Evolutionary conservation across 2,888 invertebrate genomes (phyloP).

Genomic region (Hydriomena furcata): DNA sequence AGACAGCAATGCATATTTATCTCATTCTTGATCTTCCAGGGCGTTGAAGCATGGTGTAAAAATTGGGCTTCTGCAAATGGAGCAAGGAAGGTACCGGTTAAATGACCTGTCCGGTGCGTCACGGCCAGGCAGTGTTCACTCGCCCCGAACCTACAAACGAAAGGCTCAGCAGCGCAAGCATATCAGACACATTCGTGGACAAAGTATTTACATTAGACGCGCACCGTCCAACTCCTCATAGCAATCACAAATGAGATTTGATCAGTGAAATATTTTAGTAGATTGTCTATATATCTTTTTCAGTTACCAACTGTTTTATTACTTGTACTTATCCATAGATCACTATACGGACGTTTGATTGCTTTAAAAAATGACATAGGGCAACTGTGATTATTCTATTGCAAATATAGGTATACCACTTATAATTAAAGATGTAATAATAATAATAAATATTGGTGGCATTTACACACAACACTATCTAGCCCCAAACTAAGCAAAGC

Average conservation of each 20-base stretch:
- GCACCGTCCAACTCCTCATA: background rate
- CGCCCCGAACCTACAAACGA: background rate
- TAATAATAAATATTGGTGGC: too few relatives aligned
- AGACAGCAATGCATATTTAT: too few relatives aligned
- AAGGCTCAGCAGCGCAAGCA: conserved; percentile 1
- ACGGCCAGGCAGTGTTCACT: conserved; percentile 27
- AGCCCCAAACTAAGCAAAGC: too few relatives aligned
- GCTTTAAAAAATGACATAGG: too few relatives aligned
- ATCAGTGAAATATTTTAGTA: background rate
- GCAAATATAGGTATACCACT: too few relatives aligned
- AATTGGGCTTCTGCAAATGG: conserved; percentile 51
- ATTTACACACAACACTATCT: too few relatives aligned
- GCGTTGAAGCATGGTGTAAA: conserved; percentile 56
- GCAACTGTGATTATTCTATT: too few relatives aligned
- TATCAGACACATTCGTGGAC: background rate
- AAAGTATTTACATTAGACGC: background rate
- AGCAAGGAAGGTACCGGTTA: conserved; percentile 56
- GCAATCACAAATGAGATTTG: conserved; percentile 3
- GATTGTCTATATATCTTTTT: too few relatives aligned
- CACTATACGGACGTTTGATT: too few relatives aligned
- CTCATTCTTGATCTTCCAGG: conserved; percentile 5
- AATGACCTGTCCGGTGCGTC: conserved; percentile 48
- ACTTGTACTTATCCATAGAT: too few relatives aligned
- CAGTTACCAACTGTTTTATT: too few relatives aligned
- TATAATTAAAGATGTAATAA: too few relatives aligned